Evolutionary conservation across 2,888 invertebrate species (phyloP), one percentile per base, ranked within the genome.

Genomic region (Erebia palarica): DNA sequence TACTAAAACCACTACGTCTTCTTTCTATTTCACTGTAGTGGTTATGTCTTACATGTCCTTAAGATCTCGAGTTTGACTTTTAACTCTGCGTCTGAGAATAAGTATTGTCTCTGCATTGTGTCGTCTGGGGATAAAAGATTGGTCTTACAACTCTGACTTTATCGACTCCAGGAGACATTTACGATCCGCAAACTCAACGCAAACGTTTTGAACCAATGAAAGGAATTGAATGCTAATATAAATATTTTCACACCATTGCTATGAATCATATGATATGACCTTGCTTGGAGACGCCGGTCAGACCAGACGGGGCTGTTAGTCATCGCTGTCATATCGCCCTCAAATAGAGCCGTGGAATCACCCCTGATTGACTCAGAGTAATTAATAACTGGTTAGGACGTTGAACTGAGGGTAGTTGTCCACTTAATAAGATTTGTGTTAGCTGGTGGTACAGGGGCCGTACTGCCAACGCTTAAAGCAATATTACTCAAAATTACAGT

Each of bases 261-360:
- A 3, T 66, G 66, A 66, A 60, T 77, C 79, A 78, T 69, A 68
- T 78, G 76, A 78, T 69, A 68, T 78, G 76, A 77, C 79, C 81
- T 79, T 80, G 78, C 49, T 61, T 69, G 77, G 79, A 81, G 81
- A 81, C 81, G 75, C 69, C 76, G 70, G 65, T 77, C 80, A 81
- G 81, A 78, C 81, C 73, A 71, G 76, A 78, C 77, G 60, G 47
- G 18, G 16, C 11, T 57, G 65, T 77, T 77, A 78, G 63, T 77
- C 76, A 76, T 73, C 72, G 65, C 60, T 71, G 71, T 72, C 73
- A 73, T 69, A 71, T 73, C 53, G 65, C 70, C 53, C 71, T 72
- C 65, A 61, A 72, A 72, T 72, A 72, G 71, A 69, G 55, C 57
- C 42, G 42, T 44, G 65, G 70, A 70, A 70, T 70, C 69, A 59